Percentiles rank a stretch among this genome's conserved stretches.
These are phyloP conservation scores for Augochlora pura DNA, from an alignment of 1,140 invertebrate species.

Conservation along the genomic window DNA sequence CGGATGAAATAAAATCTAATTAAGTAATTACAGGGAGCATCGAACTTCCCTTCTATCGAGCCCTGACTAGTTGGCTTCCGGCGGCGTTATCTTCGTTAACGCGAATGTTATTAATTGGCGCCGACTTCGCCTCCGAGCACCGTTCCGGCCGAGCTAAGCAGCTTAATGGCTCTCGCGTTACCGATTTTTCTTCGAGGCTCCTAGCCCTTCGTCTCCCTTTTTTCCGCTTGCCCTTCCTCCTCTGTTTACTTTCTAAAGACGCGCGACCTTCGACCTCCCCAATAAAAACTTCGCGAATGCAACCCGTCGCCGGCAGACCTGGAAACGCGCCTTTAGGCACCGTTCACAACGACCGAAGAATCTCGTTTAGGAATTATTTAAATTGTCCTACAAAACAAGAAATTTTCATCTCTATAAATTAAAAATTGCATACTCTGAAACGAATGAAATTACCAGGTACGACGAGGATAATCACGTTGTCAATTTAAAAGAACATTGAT, in stretches of 20 bases:
- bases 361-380: no score
- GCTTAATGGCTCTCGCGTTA: no score
- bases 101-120: not conserved
- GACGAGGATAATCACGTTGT: no score
- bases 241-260: constrained; percentile 23
- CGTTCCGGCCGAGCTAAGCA: no score
- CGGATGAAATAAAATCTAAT: not conserved
- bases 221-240: not conserved
- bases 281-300: constrained; percentile 26
- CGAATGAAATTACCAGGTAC: no score
- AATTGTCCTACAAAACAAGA: no score
- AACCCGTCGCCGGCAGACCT: not conserved
- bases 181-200: not conserved
- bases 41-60: not conserved
- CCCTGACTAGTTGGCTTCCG: not conserved
- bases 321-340: constrained; percentile 3
- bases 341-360: not conserved
- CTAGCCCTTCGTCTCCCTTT: constrained; percentile 6
- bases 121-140: no score
- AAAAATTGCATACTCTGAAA: no score
- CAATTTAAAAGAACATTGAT: no score
- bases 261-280: constrained; percentile 31
- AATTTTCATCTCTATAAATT: no score
- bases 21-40: not conserved
- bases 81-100: not conserved